Evolutionary conservation across 2,797 vertebrate species (phyloP), one percentile per base, ranked within the genome.

Genomic region (Phalloptychus januarius): DNA sequence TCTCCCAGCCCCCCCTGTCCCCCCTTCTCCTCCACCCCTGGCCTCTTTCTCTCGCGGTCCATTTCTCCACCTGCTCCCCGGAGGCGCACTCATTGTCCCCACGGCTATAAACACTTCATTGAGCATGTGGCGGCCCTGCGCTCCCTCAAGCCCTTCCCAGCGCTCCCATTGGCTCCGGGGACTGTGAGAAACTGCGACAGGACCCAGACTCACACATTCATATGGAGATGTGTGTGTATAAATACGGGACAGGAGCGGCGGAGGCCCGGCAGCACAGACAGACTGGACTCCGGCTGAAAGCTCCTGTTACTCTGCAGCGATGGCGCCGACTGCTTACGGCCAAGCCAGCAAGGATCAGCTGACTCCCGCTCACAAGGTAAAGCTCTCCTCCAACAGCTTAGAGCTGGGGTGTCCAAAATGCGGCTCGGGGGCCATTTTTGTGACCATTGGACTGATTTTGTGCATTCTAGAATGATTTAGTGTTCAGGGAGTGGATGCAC

Each of bases 111-210:
- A 94, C 94, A 95, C 94, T 95, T 95, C 91, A 95, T 93, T 93
- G 92, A 95, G 93, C 95, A 95, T 95, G 94, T 96, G 95, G 94
- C 94, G 89, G 93, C 85, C 88, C 93, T 81, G 91, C 91, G 85
- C 89, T 92, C 88, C 87, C 92, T 92, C 92, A 92, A 93, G 93
- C 93, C 92, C 92, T 93, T 93, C 93, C 92, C 90, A 92, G 86
- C 80, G n/a, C 91, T 92, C 86, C 84, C 91, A 98, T 98, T 98
- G 97, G 97, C 94, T 50, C 72, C 90, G 73, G 61, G 10, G 94
- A 97, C 96, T 97, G 97, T 99, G 97, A 97, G 98, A 99, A 99
- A 96, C 93, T 95, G 92, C 85, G 91, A 94, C 93, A 90, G 85
- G 90, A 96, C 93, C 79, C 86, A 96, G 94, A 96, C 97, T 96